A percentile compares a stretch with the other conserved stretches of the same genome.
Conservation (phyloP, 2,888 invertebrate species). For the Drosophila infuscata region DNA sequence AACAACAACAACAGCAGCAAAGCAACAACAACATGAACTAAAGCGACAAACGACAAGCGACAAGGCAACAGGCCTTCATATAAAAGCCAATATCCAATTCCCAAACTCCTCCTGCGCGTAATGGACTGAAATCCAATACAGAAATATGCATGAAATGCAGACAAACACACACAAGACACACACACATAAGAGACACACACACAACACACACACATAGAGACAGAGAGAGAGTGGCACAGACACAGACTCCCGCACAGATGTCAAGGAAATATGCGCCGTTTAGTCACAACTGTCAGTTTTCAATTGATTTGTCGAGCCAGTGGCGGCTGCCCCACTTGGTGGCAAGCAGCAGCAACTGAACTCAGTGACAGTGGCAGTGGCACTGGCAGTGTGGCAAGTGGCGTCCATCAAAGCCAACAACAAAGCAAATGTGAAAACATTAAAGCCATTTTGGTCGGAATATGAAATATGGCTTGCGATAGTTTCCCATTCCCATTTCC, state of each 20-base stretch:
- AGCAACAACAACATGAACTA: conserved; percentile 35
- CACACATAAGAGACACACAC: conserved; percentile 22
- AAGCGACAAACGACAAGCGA: conserved; percentile 33
- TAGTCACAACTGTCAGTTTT: conserved; percentile 80
- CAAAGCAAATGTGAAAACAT: conserved; percentile 81
- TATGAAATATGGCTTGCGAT: conserved; percentile 65
- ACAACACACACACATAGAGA: conserved; percentile 11
- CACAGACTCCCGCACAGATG: conserved; percentile 71
- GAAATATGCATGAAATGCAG: conserved; percentile 77
- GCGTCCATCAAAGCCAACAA: conserved; percentile 78
- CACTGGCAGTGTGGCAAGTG: neutral
- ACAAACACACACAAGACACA: conserved; percentile 30
- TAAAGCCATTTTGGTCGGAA: conserved; percentile 73
- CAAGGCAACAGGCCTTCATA: conserved; percentile 70
- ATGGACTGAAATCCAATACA: conserved; percentile 81
- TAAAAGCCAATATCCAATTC: conserved; percentile 80
- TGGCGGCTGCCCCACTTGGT: conserved; percentile 7
- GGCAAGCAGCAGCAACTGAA: neutral
- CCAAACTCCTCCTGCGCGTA: conserved; percentile 71
- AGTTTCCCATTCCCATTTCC: conserved; percentile 42
- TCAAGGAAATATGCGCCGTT: conserved; percentile 80
- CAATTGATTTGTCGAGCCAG: conserved; percentile 77
- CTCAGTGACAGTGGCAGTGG: neutral
- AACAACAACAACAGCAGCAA: conserved; percentile 11
- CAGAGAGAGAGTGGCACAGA: conserved; percentile 6